Evolutionary conservation across 2,888 invertebrate species (phyloP).

Genomic region (Agriopis leucophaearia): DNA sequence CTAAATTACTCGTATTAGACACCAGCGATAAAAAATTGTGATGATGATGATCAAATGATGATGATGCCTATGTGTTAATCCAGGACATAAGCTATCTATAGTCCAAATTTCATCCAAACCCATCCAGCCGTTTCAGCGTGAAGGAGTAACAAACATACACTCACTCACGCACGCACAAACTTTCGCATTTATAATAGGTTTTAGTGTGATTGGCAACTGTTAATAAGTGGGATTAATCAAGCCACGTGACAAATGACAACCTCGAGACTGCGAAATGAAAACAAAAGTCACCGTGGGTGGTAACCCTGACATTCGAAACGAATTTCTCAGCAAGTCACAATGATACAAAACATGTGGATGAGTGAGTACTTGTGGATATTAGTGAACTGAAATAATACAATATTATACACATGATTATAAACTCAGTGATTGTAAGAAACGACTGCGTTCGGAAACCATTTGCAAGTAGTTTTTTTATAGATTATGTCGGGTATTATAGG

Average conservation of each 20-base stretch:
- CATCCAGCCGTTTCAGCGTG: no score
- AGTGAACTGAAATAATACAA: neutral
- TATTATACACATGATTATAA: neutral
- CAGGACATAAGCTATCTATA: no score
- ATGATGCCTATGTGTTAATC: no score
- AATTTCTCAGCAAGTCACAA: slow-evolving; percentile 47
- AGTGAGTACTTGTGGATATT: slow-evolving; percentile 41
- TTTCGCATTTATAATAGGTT: no score
- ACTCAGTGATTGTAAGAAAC: neutral
- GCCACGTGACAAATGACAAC: slow-evolving; percentile 34
- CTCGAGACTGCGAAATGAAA: slow-evolving; percentile 39
- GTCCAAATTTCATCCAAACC: no score
- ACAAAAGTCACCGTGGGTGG: slow-evolving; percentile 42
- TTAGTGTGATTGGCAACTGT: neutral
- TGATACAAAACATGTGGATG: slow-evolving; percentile 35
- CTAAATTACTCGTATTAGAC: neutral
- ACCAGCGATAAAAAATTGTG: no score
- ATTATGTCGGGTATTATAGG: no score
- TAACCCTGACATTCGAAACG: slow-evolving; percentile 48
- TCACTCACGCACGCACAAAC: no score
- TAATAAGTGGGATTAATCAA: slow-evolving; percentile 15
- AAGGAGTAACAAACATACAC: no score
- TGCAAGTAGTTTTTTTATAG: no score
- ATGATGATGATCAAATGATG: no score
- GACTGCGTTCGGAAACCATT: neutral